phyloP scores from a whole-genome alignment of 92 coral and sea anemone species.

The Porites cylindrica region DNA sequence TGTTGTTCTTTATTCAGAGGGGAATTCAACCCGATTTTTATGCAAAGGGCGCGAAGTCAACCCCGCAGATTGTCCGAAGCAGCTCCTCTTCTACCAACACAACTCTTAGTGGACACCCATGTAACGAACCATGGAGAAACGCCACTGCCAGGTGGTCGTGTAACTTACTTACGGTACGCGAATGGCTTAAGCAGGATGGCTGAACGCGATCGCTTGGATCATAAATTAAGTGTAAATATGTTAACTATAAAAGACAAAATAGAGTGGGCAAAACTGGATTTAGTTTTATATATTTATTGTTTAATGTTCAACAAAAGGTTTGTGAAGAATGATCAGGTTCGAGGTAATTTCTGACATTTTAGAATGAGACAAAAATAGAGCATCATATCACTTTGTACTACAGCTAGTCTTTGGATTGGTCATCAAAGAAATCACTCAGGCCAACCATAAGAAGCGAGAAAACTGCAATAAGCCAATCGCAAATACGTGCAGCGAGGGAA shows the following conservation, averaged over 20 bases:
- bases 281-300: slow-evolving; percentile 14
- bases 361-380: neutral
- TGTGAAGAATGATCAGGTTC: neutral
- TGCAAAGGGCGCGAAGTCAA: neutral
- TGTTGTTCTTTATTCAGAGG: neutral
- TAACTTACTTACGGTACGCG: neutral
- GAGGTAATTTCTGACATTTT: neutral
- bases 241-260: neutral
- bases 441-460: too few relatives aligned
- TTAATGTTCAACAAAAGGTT: neutral
- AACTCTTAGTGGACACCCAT: slow-evolving; percentile 31
- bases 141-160: neutral
- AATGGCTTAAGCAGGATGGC: neutral
- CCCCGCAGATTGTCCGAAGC: neutral
- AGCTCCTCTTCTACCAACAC: neutral
- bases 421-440: too few relatives aligned
- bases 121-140: neutral
- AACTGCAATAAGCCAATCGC: too few relatives aligned
- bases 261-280: neutral
- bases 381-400: neutral
- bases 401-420: too few relatives aligned
- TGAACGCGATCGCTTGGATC: neutral
- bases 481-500: too few relatives aligned
- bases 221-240: slow-evolving; percentile 13
- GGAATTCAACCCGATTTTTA: slow-evolving; percentile 4